Percentiles rank a stretch among this genome's conserved stretches.
Conservation (phyloP, 2,888 invertebrate genomes). For the Hartigia nigra region DNA sequence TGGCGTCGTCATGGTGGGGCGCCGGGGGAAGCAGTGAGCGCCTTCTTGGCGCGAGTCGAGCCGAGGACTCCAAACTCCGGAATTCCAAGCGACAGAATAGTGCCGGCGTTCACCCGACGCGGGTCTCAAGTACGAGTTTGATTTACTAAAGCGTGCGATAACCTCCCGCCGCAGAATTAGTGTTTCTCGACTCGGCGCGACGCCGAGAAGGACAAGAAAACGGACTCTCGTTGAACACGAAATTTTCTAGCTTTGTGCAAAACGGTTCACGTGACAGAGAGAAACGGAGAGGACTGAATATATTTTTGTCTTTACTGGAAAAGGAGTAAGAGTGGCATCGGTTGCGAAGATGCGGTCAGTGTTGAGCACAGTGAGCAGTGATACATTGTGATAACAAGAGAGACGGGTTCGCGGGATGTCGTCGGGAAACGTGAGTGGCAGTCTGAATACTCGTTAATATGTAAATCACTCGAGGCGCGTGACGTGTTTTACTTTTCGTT, state of each 20-base stretch:
- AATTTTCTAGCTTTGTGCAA: background rate
- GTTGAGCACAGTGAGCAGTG: slow-evolving; percentile 37
- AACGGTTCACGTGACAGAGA: background rate
- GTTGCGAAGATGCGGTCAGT: slow-evolving; percentile 26
- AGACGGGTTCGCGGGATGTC: slow-evolving; percentile 6
- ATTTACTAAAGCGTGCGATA: background rate
- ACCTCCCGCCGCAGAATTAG: slow-evolving; percentile 1
- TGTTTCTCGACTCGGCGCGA: slow-evolving; percentile 7
- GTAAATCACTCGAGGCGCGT: slow-evolving; percentile 23
- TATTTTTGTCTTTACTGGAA: slow-evolving; percentile 1
- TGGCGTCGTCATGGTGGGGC: slow-evolving; percentile 21
- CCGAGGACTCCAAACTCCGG: slow-evolving; percentile 56
- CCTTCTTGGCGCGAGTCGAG: slow-evolving; percentile 11
- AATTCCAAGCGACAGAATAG: slow-evolving; percentile 60
- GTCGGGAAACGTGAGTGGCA: slow-evolving; percentile 13
- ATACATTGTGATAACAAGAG: slow-evolving; percentile 22
- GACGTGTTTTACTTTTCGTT: slow-evolving; percentile 24
- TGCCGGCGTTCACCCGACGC: slow-evolving; percentile 55
- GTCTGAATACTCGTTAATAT: slow-evolving; percentile 11
- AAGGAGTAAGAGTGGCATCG: slow-evolving; percentile 10
- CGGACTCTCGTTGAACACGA: slow-evolving; percentile 2
- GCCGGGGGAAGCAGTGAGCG: slow-evolving; percentile 16
- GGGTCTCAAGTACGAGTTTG: slow-evolving; percentile 37
- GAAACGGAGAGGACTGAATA: slow-evolving; percentile 7
- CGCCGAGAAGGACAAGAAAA: slow-evolving; percentile 7